Evolutionary conservation across 2,888 invertebrate species (phyloP).

Genomic region (Ormyrus pomaceus): DNA sequence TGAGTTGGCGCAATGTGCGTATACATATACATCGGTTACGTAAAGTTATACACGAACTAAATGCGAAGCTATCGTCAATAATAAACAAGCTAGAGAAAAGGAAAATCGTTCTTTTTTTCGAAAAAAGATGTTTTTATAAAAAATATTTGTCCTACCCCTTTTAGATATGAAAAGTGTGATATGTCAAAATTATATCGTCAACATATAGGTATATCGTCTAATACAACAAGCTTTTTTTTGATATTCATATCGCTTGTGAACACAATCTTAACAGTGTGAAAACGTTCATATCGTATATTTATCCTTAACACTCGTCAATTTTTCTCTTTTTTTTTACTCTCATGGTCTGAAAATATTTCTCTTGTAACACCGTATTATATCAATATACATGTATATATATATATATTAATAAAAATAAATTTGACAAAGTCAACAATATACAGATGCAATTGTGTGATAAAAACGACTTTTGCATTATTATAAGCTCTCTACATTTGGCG

Average conservation of each 20-base stretch:
- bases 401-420: conserved; percentile 52
- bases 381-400: conserved; percentile 48
- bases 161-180: conserved; percentile 51
- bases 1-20: conserved; percentile 19
- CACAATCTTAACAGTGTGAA: conserved; percentile 40
- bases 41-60: conserved; percentile 17
- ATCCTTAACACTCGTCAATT: conserved; percentile 40
- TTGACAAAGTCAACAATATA: conserved; percentile 53
- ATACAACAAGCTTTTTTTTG: conserved; percentile 40
- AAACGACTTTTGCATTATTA: conserved; percentile 52
- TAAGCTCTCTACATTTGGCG: conserved; percentile 54
- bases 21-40: conserved; percentile 16
- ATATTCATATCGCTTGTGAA: conserved; percentile 37
- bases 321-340: background rate
- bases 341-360: conserved; percentile 54
- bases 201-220: conserved; percentile 18
- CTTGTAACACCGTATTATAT: conserved; percentile 48
- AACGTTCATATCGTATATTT: conserved; percentile 46
- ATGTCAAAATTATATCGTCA: conserved; percentile 41
- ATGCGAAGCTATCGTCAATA: background rate
- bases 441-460: conserved; percentile 52
- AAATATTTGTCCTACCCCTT: conserved; percentile 31
- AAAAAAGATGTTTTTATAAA: conserved; percentile 27
- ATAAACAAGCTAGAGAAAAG: conserved; percentile 9
- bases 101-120: background rate